Base-by-base conservation (phyloP, 2,888 invertebrate species). In the Agrochola lychnidis region DNA sequence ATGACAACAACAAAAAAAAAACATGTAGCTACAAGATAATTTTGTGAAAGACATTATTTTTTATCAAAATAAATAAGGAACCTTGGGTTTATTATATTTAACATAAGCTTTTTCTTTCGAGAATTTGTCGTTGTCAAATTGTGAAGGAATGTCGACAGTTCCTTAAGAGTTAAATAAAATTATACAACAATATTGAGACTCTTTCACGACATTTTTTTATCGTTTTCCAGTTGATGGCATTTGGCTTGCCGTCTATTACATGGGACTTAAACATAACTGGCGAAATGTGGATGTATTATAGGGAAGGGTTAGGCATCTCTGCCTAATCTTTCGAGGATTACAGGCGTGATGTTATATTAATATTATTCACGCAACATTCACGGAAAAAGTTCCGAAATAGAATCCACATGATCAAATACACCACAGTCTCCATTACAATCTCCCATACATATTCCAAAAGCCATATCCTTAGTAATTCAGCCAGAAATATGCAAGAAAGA, bases 401-500 rank as follows among this genome's bases (percentile, higher is more conserved):
- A 70, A 42, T 62, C 25, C 30, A n/a, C 40, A 57, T 2, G 19
- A 56, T 42, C 6, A 63, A 71, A 56, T 9, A 64, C 22, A n/a
- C 22, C 12, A 25, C 36, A 51, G 25, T 48, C 19, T 76, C 72
- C 78, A 82, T 85, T 72, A 73, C 45, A 85, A 76, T 78, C 59
- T 70, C 22, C 51, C 53, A 73, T 82, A 83, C 25, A 70, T 85
- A 70, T 79, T 83, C 66, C 42, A 83, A 51, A 78, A 70, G 61
- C 53, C 57, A 68, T 74, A 70, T 69, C n/a, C 57, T 74, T 45
- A 64, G 81, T 73, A 51, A 83, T 83, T 75, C 86, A 79, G 61
- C n/a, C 62, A 74, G 85, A 79, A 76, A 75, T 83, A 83, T 78
- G 78, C 67, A 79, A 86, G 83, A 81, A 85, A 87, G 85, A 83